Evolutionary conservation across 2,888 invertebrate genomes (phyloP).

Genomic region (Papilio demoleus): DNA sequence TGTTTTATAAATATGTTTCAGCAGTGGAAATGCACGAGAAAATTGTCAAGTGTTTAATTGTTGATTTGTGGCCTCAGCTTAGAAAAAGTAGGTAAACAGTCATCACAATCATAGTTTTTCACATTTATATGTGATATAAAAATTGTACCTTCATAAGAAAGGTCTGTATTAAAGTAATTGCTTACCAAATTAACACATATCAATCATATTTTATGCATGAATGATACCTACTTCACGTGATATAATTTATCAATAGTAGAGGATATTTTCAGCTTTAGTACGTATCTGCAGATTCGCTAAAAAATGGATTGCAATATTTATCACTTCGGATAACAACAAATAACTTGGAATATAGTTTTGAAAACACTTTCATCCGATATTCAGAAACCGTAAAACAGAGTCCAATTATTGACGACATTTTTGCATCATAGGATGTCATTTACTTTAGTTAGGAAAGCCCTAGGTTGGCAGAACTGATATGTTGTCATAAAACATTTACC

Average conservation of each 20-base stretch:
- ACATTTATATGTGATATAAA: neutral
- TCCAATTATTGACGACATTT: neutral
- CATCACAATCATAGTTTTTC: conserved; percentile 8
- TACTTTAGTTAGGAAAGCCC: too few relatives aligned
- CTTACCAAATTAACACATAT: too few relatives aligned
- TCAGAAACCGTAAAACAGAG: neutral
- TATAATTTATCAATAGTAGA: neutral
- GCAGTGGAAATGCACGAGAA: neutral
- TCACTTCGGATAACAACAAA: too few relatives aligned
- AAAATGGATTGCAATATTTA: neutral
- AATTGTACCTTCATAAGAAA: neutral
- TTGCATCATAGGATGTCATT: too few relatives aligned
- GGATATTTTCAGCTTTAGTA: neutral
- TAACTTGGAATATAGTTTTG: too few relatives aligned
- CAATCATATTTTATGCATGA: neutral
- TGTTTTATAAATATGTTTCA: neutral
- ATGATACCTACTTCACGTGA: neutral
- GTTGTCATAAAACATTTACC: neutral
- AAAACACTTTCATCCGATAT: neutral
- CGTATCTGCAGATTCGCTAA: neutral
- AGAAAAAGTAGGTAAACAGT: conserved; percentile 5
- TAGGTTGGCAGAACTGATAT: neutral
- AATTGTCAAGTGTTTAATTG: neutral
- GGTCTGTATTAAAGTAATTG: too few relatives aligned
- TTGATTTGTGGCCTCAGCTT: neutral